Conservation (phyloP, 2,797 vertebrate genomes). For the Argya squamiceps region DNA sequence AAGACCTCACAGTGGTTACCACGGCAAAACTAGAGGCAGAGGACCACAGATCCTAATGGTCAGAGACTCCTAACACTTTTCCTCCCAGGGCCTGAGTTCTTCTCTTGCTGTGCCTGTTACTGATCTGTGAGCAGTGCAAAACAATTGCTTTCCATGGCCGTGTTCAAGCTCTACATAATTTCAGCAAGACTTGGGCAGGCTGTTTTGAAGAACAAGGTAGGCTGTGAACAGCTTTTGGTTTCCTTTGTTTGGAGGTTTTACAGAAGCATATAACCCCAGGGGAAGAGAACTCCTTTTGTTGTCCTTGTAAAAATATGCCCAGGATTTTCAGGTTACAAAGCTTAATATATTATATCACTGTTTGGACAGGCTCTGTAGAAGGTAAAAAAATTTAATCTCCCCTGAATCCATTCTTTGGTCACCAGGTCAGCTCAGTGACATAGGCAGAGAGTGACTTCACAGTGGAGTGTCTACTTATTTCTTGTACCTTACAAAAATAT, state of each 20-base stretch:
- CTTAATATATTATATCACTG: background rate
- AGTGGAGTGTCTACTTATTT: background rate
- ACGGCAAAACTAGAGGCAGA: background rate
- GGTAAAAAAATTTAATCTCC: background rate
- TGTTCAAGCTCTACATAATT: background rate
- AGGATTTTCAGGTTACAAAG: constrained; percentile 13
- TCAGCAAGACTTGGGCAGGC: background rate
- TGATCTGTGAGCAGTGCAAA: background rate
- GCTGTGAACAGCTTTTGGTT: background rate
- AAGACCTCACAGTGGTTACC: background rate
- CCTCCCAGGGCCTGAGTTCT: background rate
- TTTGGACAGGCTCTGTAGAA: background rate
- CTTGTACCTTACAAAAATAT: background rate
- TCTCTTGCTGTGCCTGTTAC: background rate
- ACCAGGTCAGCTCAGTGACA: background rate
- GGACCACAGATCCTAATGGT: background rate
- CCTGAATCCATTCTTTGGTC: background rate
- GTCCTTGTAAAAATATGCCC: constrained; percentile 24
- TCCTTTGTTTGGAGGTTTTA: background rate
- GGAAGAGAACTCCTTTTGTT: constrained; percentile 12
- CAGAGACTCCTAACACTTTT: background rate
- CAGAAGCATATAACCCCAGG: background rate
- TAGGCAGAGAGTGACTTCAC: background rate
- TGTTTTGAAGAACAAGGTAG: constrained; percentile 25
- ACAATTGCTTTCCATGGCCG: background rate